These are phyloP conservation scores for Lepeophtheirus salmonis DNA, from an alignment of 1,140 invertebrate genomes.

Conservation along the genomic window DNA sequence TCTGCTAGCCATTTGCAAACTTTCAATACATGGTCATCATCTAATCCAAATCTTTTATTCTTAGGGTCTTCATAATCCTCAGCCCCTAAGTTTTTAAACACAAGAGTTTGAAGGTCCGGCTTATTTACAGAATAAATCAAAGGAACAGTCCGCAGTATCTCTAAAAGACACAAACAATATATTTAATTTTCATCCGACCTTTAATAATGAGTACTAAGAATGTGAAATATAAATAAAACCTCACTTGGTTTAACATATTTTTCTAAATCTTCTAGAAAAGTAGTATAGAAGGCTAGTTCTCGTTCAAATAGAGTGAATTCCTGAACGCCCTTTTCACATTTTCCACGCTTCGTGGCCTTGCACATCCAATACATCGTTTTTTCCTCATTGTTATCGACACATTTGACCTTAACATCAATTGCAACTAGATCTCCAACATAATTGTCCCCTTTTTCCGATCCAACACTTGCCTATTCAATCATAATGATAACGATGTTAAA, in stretches of 20 bases:
- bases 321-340: background rate
- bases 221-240: background rate
- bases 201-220: background rate
- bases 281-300: background rate
- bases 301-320: background rate
- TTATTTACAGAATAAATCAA: background rate
- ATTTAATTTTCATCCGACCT: background rate
- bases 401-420: background rate
- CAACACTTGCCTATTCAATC: too few species aligned
- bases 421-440: background rate
- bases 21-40: background rate
- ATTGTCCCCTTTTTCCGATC: background rate
- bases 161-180: background rate
- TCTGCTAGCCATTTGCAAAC: background rate
- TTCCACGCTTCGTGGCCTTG: background rate
- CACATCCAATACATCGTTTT: background rate
- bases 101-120: background rate
- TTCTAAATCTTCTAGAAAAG: background rate
- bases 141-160: background rate
- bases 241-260: background rate
- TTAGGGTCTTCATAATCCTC: background rate
- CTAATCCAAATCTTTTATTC: background rate
- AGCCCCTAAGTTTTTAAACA: background rate
- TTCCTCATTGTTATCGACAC: background rate
- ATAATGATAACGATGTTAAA: too few species aligned